Evolutionary conservation across 2,888 invertebrate genomes (phyloP).

Genomic region (Caenorhabditis sp.): DNA sequence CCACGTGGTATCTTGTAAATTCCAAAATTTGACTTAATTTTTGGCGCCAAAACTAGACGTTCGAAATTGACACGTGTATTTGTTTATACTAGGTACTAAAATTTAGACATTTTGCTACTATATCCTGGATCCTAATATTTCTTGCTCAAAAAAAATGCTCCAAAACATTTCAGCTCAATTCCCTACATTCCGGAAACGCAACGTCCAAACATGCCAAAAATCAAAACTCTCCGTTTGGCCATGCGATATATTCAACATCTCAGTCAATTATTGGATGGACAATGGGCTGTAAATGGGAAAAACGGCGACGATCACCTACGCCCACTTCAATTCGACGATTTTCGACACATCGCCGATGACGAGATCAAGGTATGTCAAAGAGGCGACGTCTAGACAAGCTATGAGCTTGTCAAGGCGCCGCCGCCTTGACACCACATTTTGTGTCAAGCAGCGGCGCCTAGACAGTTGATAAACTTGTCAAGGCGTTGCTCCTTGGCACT

Average conservation of each 20-base stretch:
- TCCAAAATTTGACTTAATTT: no score
- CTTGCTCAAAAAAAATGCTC: no score
- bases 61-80: no score
- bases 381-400: no score
- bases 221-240: conserved; percentile 43
- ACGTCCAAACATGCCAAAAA: conserved; percentile 26
- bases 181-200: conserved; percentile 26
- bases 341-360: conserved; percentile 6
- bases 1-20: no score
- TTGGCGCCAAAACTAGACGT: no score
- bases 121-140: no score
- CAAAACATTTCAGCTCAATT: conserved; percentile 31
- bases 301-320: conserved; percentile 4
- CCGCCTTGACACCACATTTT: conserved; percentile 1
- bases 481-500: not conserved
- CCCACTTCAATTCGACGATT: conserved; percentile 12
- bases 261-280: conserved; percentile 19
- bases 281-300: not conserved
- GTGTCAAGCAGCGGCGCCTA: not conserved
- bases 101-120: no score
- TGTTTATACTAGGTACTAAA: no score
- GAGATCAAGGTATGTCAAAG: conserved; percentile 17
- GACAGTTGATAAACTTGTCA: not conserved
- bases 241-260: conserved; percentile 38
- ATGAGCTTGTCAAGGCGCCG: not conserved